phyloP scores from a whole-genome alignment of 92 coral and sea anemone species.

The Zoanthus sociatus region DNA sequence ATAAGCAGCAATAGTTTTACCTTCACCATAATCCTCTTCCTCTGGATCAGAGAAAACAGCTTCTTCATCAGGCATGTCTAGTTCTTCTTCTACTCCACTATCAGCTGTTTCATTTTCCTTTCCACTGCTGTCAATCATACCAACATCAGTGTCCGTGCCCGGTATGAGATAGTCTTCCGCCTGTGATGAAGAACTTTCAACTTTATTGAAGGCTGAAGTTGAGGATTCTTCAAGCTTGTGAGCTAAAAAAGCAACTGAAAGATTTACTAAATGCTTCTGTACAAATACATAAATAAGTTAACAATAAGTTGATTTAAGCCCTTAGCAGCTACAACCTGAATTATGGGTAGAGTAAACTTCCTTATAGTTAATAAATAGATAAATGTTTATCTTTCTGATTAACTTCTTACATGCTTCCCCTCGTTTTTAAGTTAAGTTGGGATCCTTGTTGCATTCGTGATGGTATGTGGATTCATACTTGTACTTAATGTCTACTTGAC shows the following conservation, averaged over 20 bases:
- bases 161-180: slow-evolving; percentile 44
- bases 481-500: too few species aligned
- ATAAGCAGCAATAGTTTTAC: slow-evolving; percentile 19
- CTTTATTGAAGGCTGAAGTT: slow-evolving; percentile 75
- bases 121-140: slow-evolving; percentile 53
- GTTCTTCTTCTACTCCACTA: slow-evolving; percentile 90
- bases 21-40: slow-evolving; percentile 88
- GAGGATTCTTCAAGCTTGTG: slow-evolving; percentile 79
- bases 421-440: too few species aligned
- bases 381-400: too few species aligned
- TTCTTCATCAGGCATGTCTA: slow-evolving; percentile 90
- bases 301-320: neutral
- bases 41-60: slow-evolving; percentile 99
- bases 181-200: slow-evolving; percentile 67
- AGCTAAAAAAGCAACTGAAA: slow-evolving; percentile 28
- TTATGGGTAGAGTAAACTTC: too few species aligned
- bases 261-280: too few species aligned
- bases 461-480: too few species aligned
- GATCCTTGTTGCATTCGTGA: too few species aligned
- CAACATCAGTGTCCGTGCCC: slow-evolving; percentile 59
- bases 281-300: neutral
- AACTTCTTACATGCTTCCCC: too few species aligned
- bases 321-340: too few species aligned
- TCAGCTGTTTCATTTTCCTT: slow-evolving; percentile 73
- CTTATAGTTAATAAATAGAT: too few species aligned